Conservation (phyloP, 30 jellyfish, hydroid and myxozoan species). For the Aurelia sp. region DNA sequence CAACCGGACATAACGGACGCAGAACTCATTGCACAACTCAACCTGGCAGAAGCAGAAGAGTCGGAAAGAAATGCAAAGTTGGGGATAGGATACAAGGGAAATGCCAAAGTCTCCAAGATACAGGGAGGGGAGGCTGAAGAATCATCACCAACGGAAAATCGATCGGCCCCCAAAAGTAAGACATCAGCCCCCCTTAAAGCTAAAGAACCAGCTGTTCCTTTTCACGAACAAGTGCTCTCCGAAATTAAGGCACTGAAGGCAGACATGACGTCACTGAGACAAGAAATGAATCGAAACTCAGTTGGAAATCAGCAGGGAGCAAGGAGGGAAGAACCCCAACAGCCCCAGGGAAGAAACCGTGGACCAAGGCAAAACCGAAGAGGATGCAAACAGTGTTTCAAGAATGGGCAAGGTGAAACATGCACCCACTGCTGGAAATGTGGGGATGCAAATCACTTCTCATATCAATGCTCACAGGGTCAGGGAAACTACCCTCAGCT, state of each 20-base stretch:
- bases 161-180: not conserved
- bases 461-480: conserved; percentile 12
- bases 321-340: not conserved
- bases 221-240: conserved; percentile 1
- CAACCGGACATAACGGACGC: conserved; percentile 12
- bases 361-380: not conserved
- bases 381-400: conserved; percentile 27
- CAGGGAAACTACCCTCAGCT: conserved; percentile 39
- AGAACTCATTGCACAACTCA: conserved; percentile 8
- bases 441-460: conserved; percentile 29
- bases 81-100: conserved; percentile 39
- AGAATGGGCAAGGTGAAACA: conserved; percentile 28
- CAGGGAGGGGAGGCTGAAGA: not conserved
- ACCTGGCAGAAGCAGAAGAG: conserved; percentile 31
- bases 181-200: not conserved
- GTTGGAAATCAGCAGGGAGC: not conserved
- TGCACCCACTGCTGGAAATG: conserved; percentile 53
- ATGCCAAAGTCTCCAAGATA: conserved; percentile 2
- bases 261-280: conserved; percentile 11
- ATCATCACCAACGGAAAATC: not conserved
- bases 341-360: conserved; percentile 16
- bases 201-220: not conserved
- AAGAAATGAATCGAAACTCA: conserved; percentile 7
- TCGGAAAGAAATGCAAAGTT: conserved; percentile 30
- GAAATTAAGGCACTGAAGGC: conserved; percentile 6